A percentile compares a stretch with the other conserved stretches of the same genome.
Evolutionary conservation across 2,888 invertebrate genomes (phyloP).

Genomic region (Euspilapteryx auroguttella): DNA sequence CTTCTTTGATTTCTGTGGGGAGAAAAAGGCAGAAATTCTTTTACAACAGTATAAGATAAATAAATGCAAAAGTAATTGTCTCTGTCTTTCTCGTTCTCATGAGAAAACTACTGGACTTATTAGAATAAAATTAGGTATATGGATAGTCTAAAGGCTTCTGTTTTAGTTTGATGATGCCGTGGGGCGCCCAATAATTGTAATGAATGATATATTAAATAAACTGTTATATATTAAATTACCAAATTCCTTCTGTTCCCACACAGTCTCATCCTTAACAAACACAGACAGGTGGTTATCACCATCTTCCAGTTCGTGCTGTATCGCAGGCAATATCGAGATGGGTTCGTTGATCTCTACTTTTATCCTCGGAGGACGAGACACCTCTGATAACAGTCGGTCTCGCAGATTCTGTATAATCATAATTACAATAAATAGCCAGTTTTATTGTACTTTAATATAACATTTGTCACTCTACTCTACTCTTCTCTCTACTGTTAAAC

Average conservation of each 20-base stretch:
- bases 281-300: constrained; percentile 9
- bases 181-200: neutral
- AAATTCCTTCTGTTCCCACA: constrained; percentile 12
- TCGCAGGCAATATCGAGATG: constrained; percentile 12
- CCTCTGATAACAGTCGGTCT: constrained; percentile 23
- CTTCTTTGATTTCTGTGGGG: too few relatives aligned
- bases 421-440: neutral
- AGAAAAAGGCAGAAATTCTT: too few relatives aligned
- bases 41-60: too few relatives aligned
- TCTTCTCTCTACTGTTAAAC: too few relatives aligned
- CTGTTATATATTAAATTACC: neutral
- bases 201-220: neutral
- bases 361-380: constrained; percentile 22
- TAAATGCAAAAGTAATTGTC: too few relatives aligned
- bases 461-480: too few relatives aligned
- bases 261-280: constrained; percentile 16
- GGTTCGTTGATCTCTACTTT: constrained; percentile 11
- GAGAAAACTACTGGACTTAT: too few relatives aligned
- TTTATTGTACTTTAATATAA: neutral
- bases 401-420: constrained; percentile 21
- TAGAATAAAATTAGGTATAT: too few relatives aligned
- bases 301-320: constrained; percentile 4
- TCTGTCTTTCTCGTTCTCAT: too few relatives aligned
- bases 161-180: too few relatives aligned
- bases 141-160: too few relatives aligned